Base-by-base conservation (phyloP, 2,797 vertebrate species). In the Brachyalestes nurse region DNA sequence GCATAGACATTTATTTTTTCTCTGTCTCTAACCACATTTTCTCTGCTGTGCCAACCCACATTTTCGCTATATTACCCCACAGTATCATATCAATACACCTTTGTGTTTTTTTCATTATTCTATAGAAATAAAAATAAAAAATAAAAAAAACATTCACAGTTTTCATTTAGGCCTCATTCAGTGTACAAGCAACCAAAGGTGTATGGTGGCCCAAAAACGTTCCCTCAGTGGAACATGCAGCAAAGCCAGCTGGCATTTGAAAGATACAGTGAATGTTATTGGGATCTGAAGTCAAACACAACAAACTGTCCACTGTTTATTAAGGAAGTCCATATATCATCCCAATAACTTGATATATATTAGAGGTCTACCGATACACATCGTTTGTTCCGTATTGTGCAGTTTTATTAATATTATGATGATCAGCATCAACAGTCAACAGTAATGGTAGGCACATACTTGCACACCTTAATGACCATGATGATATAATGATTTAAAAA, bases 271-370 rank as follows among this genome's bases (percentile, higher is more conserved):
- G 79, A 80, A 84, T 87, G 93, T 94, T 95, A 94, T 95, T 95
- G 94, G 93, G 94, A 92, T 94, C 90, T 92, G 80, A 82, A 78
- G 40, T 92, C 92, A 84, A 38, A 80, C 76, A 87, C 78, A 82
- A 86, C 62, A 86, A 82, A 83, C 80, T 77, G 78, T 76, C 67
- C 77, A 72, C 78, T 78, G 80, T 83, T 84, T 90, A 84, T 87
- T 80, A 76, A 53, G 78, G 51, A 47, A 72, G 80, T 85, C 60
- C 40, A 77, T 82, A 76, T 90, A 93, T 93, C 90, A 93, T 89
- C 93, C 93, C 94, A 94, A 94, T 94, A 95, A 92, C 94, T 90
- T 92, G 83, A 92, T 93, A 94, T 93, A 94, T 92, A 91, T 89
- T 90, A 94, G 94, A 95, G 93, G 93, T 94, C 88, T 88, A 93